Base-by-base conservation (phyloP, 2,888 invertebrate species). In the Spilosoma lubricipeda region DNA sequence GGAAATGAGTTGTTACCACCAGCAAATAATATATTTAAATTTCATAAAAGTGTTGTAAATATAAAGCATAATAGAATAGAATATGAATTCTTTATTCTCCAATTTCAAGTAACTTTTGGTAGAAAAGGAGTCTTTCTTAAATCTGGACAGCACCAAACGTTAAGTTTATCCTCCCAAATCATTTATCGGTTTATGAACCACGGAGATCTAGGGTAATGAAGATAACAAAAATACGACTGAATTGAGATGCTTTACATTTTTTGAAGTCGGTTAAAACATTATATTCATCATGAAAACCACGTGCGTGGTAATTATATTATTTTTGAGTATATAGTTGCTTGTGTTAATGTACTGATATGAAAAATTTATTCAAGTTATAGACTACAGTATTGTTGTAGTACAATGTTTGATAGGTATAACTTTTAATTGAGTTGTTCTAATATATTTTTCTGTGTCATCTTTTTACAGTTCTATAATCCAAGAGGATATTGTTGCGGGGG, bases 1-100 rank as follows among this genome's bases (percentile, higher is more conserved):
- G 65, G 15, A 56, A 76, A 74, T 74, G 76, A 82, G 79, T 82
- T 72, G 18, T 27, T 68, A 20, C n/a, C 27, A 70, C 68, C 33
- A 71, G 77, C n/a, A 74, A 82, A 75, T 73, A 77, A 39, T 39
- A 11, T 39, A 39, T 11, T 39, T 39, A 2, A 39, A 1, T 39
- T 39, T 8, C 7, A 36, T 36, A 39, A 39, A 39, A 11, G 39
- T 39, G 8, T 39, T 39, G 2, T 1, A 39, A 39, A 39, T 39
- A 9, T 39, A 39, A 39, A 39, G 39, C 5, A 39, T 1, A 1
- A 39, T n/a, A 11, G 0, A 39, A 39, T 39, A 39, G 39, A 39
- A 39, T 11, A 11, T 39, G 8, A 39, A 11, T 39, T 39, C 39
- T 39, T 39, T 39, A 39, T 9, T 39, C 39, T 39, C 11, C 5